Evolutionary conservation across 2,113 vertebrate species (phyloP).

Genomic region (Vicugna pacos): DNA sequence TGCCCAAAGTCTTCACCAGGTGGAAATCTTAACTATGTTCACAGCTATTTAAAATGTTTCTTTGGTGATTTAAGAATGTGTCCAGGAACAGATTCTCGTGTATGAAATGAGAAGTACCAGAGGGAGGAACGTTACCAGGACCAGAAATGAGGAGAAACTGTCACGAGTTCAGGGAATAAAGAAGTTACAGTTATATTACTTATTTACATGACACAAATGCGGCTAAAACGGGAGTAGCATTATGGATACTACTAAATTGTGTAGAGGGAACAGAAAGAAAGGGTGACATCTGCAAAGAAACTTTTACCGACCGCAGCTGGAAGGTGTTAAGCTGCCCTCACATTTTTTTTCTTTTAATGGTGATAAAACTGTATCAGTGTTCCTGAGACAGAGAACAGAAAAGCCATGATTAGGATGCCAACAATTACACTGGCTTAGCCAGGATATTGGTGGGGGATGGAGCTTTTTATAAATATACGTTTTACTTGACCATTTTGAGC

Average conservation of each 20-base stretch:
- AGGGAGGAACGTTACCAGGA: not conserved
- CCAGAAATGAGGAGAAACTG: not conserved
- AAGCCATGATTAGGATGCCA: accelerated
- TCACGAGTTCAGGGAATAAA: not conserved
- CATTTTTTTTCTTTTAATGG: not conserved
- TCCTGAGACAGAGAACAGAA: too few relatives aligned
- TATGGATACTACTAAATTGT: too few relatives aligned
- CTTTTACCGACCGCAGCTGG: not conserved
- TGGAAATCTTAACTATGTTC: not conserved
- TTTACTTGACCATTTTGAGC: not conserved
- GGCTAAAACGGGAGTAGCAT: too few relatives aligned
- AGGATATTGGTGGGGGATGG: too few relatives aligned
- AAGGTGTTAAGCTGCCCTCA: not conserved
- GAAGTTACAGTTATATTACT: not conserved
- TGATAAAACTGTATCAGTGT: accelerated
- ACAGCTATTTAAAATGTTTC: not conserved
- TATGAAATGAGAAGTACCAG: accelerated
- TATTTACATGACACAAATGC: not conserved
- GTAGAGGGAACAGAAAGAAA: not conserved
- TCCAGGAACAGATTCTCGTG: accelerated
- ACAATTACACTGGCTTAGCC: not conserved
- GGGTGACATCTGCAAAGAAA: not conserved
- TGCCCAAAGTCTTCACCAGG: not conserved
- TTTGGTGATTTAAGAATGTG: not conserved
- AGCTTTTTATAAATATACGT: not conserved